phyloP scores from a whole-genome alignment of 23 tunicate species.

The Ciona savignyi region DNA sequence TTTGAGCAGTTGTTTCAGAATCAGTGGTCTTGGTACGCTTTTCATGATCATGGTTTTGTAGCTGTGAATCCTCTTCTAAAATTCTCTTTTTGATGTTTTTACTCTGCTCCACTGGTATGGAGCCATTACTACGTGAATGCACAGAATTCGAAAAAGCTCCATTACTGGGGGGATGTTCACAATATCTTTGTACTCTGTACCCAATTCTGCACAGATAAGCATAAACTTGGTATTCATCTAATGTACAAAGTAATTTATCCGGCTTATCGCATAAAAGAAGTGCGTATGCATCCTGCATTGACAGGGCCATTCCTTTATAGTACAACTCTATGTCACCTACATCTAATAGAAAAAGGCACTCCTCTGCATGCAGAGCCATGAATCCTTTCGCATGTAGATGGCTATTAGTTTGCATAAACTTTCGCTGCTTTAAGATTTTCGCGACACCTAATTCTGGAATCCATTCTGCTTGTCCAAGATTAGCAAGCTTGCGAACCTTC shows the following conservation, averaged over 20 bases:
- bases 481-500: slow-evolving; percentile 61
- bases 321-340: slow-evolving; percentile 73
- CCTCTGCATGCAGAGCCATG: slow-evolving; percentile 62
- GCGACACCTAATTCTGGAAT: slow-evolving; percentile 47
- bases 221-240: slow-evolving; percentile 63
- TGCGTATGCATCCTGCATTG: slow-evolving; percentile 66
- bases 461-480: slow-evolving; percentile 78
- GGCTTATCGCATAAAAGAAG: slow-evolving; percentile 6
- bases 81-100: background rate
- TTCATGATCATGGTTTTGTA: background rate
- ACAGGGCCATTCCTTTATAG: slow-evolving; percentile 35
- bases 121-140: too few relatives aligned
- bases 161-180: too few relatives aligned
- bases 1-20: background rate
- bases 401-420: slow-evolving; percentile 71
- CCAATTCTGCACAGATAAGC: slow-evolving; percentile 54
- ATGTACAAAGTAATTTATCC: slow-evolving; percentile 11
- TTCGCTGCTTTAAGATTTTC: slow-evolving; percentile 60
- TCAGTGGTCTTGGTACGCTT: background rate
- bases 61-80: background rate
- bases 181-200: slow-evolving; percentile 36
- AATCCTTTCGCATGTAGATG: slow-evolving; percentile 48
- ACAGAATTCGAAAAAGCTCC: background rate
- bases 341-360: slow-evolving; percentile 74
- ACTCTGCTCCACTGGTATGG: background rate